Percentiles rank a stretch among this genome's conserved stretches.
These are phyloP conservation scores for Liodrosophila aerea DNA, from an alignment of 2,888 invertebrate species.

Conservation along the genomic window DNA sequence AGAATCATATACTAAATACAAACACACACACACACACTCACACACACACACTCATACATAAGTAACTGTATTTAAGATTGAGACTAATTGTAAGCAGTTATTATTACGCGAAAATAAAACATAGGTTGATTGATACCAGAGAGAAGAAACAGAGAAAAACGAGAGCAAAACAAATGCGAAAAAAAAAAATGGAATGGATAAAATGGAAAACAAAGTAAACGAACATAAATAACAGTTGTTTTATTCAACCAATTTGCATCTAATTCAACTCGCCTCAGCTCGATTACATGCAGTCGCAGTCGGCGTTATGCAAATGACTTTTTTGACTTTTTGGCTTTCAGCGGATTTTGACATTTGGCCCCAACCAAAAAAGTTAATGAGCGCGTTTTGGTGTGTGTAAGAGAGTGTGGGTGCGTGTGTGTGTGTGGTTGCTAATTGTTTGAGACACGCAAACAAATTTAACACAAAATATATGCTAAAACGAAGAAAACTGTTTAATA, in stretches of 20 bases:
- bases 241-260: constrained; percentile 70
- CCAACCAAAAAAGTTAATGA: constrained; percentile 62
- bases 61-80: constrained; percentile 59
- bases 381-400: constrained; percentile 43
- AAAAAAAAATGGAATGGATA: constrained; percentile 5
- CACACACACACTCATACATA: constrained; percentile 17
- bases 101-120: constrained; percentile 61
- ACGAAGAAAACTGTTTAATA: constrained; percentile 64
- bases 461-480: constrained; percentile 70
- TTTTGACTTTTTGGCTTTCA: constrained; percentile 47
- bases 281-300: constrained; percentile 55
- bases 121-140: constrained; percentile 50
- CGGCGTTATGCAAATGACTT: constrained; percentile 56
- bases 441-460: constrained; percentile 77
- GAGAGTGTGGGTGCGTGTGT: constrained; percentile 25
- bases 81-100: constrained; percentile 68
- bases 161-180: constrained; percentile 31
- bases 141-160: neutral
- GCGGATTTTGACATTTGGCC: constrained; percentile 46
- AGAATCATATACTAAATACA: constrained; percentile 22
- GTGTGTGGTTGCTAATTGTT: constrained; percentile 68
- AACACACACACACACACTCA: constrained; percentile 7
- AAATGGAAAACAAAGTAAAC: constrained; percentile 38
- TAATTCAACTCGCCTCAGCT: constrained; percentile 61
- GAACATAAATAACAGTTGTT: constrained; percentile 71